Percentiles rank a stretch among this genome's conserved stretches.
Conservation (phyloP, 2,888 invertebrate species). For the Rhabditoides inermis region DNA sequence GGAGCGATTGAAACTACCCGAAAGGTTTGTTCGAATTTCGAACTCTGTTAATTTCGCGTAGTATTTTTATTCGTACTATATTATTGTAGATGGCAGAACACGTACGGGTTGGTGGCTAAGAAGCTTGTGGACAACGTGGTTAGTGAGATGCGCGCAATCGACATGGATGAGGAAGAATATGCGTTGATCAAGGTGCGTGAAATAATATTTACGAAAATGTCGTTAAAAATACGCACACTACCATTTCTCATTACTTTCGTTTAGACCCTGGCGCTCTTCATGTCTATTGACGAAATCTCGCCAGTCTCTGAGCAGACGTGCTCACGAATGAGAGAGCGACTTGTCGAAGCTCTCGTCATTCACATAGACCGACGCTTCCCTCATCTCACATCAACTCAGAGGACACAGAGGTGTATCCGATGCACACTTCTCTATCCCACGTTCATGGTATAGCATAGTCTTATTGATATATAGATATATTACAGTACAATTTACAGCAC, state of each 20-base stretch:
- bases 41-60: not conserved
- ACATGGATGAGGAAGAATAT: slow-evolving; percentile 34
- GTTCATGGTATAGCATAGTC: slow-evolving; percentile 18
- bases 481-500: slow-evolving; percentile 21
- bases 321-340: slow-evolving; percentile 19
- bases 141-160: slow-evolving; percentile 29
- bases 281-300: not conserved
- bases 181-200: slow-evolving; percentile 33
- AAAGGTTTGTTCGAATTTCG: slow-evolving; percentile 8
- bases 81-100: slow-evolving; percentile 23
- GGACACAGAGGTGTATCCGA: slow-evolving; percentile 21
- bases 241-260: slow-evolving; percentile 34
- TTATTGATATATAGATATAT: not conserved
- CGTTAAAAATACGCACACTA: too few species aligned
- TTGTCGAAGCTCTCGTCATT: slow-evolving; percentile 20
- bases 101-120: slow-evolving; percentile 32
- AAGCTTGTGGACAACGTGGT: slow-evolving; percentile 34
- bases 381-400: slow-evolving; percentile 17
- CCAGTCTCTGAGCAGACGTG: slow-evolving; percentile 2
- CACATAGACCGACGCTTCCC: slow-evolving; percentile 28
- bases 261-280: not conserved
- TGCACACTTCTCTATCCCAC: slow-evolving; percentile 30
- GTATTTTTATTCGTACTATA: not conserved
- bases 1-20: slow-evolving; percentile 20
- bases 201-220: too few species aligned